Base-by-base conservation (phyloP, 1,140 invertebrate species). In the Zeugodacus cucurbitae region DNA sequence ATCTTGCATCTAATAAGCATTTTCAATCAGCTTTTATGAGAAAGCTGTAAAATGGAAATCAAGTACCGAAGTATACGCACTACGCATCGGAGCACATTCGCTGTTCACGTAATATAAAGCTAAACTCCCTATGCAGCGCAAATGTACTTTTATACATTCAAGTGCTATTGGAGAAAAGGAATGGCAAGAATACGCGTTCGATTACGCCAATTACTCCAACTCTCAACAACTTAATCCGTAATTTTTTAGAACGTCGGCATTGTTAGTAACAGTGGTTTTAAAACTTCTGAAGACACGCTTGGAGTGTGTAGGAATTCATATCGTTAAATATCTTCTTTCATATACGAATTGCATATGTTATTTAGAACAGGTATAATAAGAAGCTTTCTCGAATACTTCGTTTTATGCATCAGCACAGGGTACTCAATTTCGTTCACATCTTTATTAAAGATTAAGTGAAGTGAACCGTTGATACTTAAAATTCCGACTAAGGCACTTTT, bases 1-100 rank as follows among this genome's bases (percentile, higher is more conserved):
- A 93, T 92, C 92, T 93, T 92, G 92, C 91, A 92, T 93, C 92
- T 93, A 93, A 93, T 93, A 93, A 93, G 92, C 92, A 92, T 93
- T 93, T 93, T 93, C 92, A 93, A 93, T 93, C 92, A 93, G 92
- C 92, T 93, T 93, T 93, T 93, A 93, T 93, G 92, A 89, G 90
- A 89, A 82, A 89, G 91, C 89, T 93, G 90, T 92, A 92, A 92
- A 88, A 92, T 91, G 89, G 90, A 91, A 92, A 92, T 92, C 91
- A 91, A 92, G 91, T 70, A 86, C 67, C 48, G 78, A 59, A 57
- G 48, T 54, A 59, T 44, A 86, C 44, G 85, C 34, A 86, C 29
- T 44, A 86, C 44, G 85, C 34, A 86, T 17, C 34, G 20, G 26
- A 41, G 20, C 32, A 87, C 41, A 22, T 62, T 62, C 58, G n/a